Percentiles rank a stretch among this genome's conserved stretches.
Evolutionary conservation across 2,888 invertebrate species (phyloP).

Genomic region (Reticulitermes lucifugus): DNA sequence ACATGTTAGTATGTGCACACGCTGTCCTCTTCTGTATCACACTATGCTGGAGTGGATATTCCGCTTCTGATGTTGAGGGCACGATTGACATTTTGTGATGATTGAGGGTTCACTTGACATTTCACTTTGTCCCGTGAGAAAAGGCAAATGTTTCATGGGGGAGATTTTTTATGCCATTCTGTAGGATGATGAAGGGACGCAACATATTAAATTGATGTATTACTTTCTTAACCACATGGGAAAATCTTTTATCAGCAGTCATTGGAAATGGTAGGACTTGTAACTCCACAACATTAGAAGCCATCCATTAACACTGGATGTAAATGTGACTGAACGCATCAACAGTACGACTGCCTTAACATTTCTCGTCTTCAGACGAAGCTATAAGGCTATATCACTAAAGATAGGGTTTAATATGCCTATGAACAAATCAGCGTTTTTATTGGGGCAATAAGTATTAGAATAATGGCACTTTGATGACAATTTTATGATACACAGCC

Average conservation of each 20-base stretch:
- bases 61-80: not conserved
- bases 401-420: too few relatives aligned
- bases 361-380: too few relatives aligned
- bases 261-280: not conserved
- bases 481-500: too few relatives aligned
- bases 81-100: slow-evolving; percentile 38
- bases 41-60: not conserved
- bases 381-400: too few relatives aligned
- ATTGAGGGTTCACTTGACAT: slow-evolving; percentile 39
- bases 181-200: slow-evolving; percentile 23
- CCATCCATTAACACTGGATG: not conserved
- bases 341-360: not conserved
- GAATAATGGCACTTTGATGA: too few relatives aligned
- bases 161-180: not conserved
- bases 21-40: not conserved
- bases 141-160: slow-evolving; percentile 33
- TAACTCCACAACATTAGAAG: not conserved
- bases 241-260: not conserved
- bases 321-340: not conserved
- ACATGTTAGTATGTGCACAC: not conserved
- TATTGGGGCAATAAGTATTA: too few relatives aligned
- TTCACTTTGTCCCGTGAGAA: slow-evolving; percentile 31
- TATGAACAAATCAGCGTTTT: too few relatives aligned
- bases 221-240: slow-evolving; percentile 27
- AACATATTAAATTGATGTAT: slow-evolving; percentile 36